Conservation (phyloP, 2,888 invertebrate species). For the Apamea sordens region DNA sequence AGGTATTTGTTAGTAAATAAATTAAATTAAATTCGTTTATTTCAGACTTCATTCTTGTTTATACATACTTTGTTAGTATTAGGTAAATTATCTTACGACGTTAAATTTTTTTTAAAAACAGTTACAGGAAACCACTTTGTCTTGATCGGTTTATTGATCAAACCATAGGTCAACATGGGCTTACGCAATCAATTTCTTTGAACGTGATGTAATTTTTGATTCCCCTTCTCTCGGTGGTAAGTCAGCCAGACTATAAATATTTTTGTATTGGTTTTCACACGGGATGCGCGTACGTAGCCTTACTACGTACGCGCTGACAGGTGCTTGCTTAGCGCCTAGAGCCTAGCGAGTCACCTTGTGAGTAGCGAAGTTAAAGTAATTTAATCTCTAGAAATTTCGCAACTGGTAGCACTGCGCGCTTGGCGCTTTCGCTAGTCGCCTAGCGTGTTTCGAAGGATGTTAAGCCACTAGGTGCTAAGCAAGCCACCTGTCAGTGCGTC, state of each 20-base stretch:
- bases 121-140: neutral
- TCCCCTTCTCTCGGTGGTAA: neutral
- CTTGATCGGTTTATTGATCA: neutral
- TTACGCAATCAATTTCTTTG: slow-evolving; percentile 23
- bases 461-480: too few relatives aligned
- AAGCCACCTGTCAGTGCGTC: too few relatives aligned
- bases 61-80: neutral
- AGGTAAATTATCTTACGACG: neutral
- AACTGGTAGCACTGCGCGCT: too few relatives aligned
- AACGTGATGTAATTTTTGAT: slow-evolving; percentile 30
- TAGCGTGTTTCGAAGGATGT: too few relatives aligned
- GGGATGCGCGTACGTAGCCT: too few relatives aligned
- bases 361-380: too few relatives aligned
- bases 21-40: neutral
- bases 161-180: slow-evolving; percentile 5
- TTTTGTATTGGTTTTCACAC: neutral
- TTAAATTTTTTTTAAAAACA: neutral
- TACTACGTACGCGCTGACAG: too few relatives aligned
- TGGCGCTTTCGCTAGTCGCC: too few relatives aligned
- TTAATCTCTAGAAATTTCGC: too few relatives aligned
- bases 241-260: neutral
- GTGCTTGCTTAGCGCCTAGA: too few relatives aligned
- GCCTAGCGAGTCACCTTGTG: too few relatives aligned
- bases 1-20: neutral
- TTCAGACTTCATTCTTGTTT: neutral